These are phyloP conservation scores for Parapristionchus giblindavisi DNA, from an alignment of 2,888 invertebrate genomes.

Conservation along the genomic window DNA sequence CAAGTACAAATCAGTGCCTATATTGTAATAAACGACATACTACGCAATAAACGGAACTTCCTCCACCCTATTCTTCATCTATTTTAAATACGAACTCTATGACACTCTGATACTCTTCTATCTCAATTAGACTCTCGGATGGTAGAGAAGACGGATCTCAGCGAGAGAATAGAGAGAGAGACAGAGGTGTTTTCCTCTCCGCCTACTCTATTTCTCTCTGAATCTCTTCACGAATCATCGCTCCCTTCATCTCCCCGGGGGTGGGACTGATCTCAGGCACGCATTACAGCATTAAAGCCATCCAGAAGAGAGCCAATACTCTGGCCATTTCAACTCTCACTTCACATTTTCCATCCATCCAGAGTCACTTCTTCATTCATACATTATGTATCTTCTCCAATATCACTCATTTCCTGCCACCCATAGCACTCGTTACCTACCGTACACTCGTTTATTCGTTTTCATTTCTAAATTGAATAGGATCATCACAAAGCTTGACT, in stretches of 20 bases:
- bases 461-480: too few relatives aligned
- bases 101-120: background rate
- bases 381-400: background rate
- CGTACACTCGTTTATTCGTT: too few relatives aligned
- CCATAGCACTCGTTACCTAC: too few relatives aligned
- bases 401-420: too few relatives aligned
- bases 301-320: slow-evolving; percentile 25
- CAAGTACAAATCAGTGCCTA: slow-evolving; percentile 1
- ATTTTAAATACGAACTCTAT: slow-evolving; percentile 4
- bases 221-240: background rate
- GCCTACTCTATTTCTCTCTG: slow-evolving; percentile 26
- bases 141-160: too few relatives aligned
- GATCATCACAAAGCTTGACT: too few relatives aligned
- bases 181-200: slow-evolving; percentile 33
- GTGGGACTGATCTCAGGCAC: slow-evolving; percentile 33
- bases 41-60: slow-evolving; percentile 35
- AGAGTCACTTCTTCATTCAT: background rate
- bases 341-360: background rate
- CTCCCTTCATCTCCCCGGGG: slow-evolving; percentile 32
- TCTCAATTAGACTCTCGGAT: slow-evolving; percentile 21
- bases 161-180: too few relatives aligned
- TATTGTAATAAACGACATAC: too few relatives aligned
- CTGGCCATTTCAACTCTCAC: slow-evolving; percentile 25
- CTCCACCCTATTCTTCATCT: background rate
- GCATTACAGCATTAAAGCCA: slow-evolving; percentile 39